Evolutionary conservation across 35 echinoderm and acorn worm species (phyloP), one percentile per base, ranked within the genome.

Genomic region (Acanthaster planci): DNA sequence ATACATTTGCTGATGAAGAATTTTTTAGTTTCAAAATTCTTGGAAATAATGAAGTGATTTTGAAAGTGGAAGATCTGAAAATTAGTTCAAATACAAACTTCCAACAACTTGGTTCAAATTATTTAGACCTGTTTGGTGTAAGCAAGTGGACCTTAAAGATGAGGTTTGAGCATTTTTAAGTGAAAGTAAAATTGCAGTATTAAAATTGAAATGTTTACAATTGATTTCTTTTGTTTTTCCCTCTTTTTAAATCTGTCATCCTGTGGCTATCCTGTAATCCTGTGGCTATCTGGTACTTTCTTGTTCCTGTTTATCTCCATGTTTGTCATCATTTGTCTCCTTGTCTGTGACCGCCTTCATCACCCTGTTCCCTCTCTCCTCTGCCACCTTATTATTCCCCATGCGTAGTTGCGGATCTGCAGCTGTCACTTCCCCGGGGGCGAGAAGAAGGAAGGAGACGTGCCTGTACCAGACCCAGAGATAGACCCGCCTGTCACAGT

Each of bases 381-480:
- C 52, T 88, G 47, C 26, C 12, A 34, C 17, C 78, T 22, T 85
- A 30, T 85, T 54, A 57, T 35, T n/a, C 38, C 40, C 9, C 6
- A 4, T 12, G 42, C 12, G 42, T 72, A 97, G 94, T 92, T 97
- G 90, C 94, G 96, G 58, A 94, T 99, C 83, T 99, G 96, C 89
- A 99, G 96, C 89, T 99, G 96, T 89, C 96, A 99, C 93, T 99
- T 99, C 55, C 52, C 88, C 38, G 96, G 96, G 64, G 96, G 96
- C 67, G 96, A 99, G 86, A 99, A 99, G 87, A 93, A 93, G 58
- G 96, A 99, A 82, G 96, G 96, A 56, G 96, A 99, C 92, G 92
- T 99, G 40, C 96, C 96, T 30, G 96, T 99, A 31, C 96, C 96
- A 14, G 96, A 99, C 83, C 96, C 96, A 38, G 92, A 99, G 82